phyloP scores from a whole-genome alignment of 2,797 vertebrate genomes.

The Emys orbicularis region DNA sequence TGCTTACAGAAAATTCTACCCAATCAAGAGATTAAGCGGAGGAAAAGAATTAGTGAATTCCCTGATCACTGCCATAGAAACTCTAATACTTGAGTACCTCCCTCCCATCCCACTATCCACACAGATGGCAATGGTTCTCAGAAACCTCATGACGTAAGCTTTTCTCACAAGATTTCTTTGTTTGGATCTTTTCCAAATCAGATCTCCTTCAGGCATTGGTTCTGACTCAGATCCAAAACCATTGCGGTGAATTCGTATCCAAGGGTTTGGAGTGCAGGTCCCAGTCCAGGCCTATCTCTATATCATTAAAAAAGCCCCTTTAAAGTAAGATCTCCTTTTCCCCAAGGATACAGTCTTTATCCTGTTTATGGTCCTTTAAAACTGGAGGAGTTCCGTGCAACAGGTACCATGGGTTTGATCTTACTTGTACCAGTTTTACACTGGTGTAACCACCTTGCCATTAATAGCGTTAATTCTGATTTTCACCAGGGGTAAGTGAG shows the following conservation, averaged over 20 bases:
- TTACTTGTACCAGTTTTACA: background rate
- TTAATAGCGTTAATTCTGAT: background rate
- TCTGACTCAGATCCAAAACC: background rate
- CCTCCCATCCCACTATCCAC: accelerated
- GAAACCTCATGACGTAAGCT: background rate
- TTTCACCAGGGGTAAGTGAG: background rate
- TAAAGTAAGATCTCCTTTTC: background rate
- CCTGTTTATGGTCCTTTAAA: background rate
- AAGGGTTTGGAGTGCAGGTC: background rate
- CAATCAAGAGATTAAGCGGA: background rate
- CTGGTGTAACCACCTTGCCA: background rate
- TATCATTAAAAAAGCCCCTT: background rate
- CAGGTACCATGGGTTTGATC: background rate
- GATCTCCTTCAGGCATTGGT: background rate
- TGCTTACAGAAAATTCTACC: background rate
- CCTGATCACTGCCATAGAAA: background rate
- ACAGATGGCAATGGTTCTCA: background rate
- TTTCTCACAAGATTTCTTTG: background rate
- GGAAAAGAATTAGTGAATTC: background rate
- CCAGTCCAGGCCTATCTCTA: background rate
- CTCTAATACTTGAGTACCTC: background rate
- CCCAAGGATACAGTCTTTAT: background rate
- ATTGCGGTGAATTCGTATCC: background rate
- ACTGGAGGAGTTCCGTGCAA: background rate
- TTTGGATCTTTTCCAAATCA: background rate